phyloP scores from a whole-genome alignment of 2,113 vertebrate species.

The Neogale vison region DNA sequence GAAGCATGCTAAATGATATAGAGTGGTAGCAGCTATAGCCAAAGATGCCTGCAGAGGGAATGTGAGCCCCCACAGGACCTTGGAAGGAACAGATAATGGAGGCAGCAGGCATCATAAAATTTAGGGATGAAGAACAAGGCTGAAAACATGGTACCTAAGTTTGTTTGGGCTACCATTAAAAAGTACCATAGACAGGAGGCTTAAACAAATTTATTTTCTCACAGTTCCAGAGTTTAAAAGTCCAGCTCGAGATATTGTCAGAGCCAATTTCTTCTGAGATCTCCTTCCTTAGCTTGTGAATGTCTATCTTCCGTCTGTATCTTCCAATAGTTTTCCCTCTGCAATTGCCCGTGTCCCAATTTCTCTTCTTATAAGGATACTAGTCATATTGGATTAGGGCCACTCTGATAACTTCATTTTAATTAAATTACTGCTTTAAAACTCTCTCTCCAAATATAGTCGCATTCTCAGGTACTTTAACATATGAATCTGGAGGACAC shows the following conservation, averaged over 20 bases:
- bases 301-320: background rate
- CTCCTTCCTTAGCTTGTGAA: background rate
- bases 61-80: background rate
- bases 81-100: background rate
- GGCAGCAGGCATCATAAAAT: background rate
- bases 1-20: background rate
- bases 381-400: background rate
- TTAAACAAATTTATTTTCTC: background rate
- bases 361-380: background rate
- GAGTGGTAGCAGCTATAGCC: fast-evolving
- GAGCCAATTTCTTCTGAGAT: background rate
- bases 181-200: background rate
- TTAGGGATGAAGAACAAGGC: background rate
- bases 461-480: background rate
- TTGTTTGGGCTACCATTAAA: background rate
- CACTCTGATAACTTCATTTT: background rate
- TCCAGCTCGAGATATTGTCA: background rate
- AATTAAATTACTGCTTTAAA: background rate
- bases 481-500: too few relatives aligned
- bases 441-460: background rate
- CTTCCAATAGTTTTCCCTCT: background rate
- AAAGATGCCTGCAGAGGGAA: background rate
- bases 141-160: background rate
- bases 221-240: background rate
- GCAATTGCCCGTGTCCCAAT: background rate